Evolutionary conservation across 2,113 vertebrate genomes (phyloP).

Genomic region (Propithecus coquereli): DNA sequence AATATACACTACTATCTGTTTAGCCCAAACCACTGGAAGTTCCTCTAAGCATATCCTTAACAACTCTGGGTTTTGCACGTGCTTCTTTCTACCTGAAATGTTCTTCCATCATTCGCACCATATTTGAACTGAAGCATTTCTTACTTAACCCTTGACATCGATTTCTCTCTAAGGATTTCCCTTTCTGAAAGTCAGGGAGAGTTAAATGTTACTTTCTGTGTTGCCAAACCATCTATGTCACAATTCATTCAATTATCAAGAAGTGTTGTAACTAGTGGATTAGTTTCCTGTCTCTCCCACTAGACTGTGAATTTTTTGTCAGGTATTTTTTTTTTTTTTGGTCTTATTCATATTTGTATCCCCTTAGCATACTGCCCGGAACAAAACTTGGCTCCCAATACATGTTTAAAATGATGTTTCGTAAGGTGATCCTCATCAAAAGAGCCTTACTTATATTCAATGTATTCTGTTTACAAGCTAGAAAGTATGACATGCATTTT

Average conservation of each 20-base stretch:
- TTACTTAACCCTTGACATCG: background rate
- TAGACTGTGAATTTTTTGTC: background rate
- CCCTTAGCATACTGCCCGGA: background rate
- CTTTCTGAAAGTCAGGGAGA: background rate
- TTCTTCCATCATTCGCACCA: background rate
- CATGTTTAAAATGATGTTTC: background rate
- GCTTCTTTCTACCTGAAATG: background rate
- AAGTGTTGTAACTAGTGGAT: background rate
- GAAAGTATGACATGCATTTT: background rate
- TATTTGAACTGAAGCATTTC: background rate
- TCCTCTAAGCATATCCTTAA: background rate
- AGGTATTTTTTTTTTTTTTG: background rate
- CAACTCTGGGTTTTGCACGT: background rate
- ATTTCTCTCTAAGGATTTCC: background rate
- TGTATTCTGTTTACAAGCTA: background rate
- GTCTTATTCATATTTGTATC: background rate
- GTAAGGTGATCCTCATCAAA: background rate
- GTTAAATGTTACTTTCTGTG: background rate
- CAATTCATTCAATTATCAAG: background rate
- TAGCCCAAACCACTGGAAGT: background rate
- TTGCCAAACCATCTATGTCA: background rate
- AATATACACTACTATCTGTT: background rate
- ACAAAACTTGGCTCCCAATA: conserved; percentile 4
- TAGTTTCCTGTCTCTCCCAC: background rate
- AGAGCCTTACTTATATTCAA: background rate